Percentiles rank a stretch among this genome's conserved stretches.
Conservation (phyloP, 2,113 vertebrate species). For the Phalacrocorax pelagicus region DNA sequence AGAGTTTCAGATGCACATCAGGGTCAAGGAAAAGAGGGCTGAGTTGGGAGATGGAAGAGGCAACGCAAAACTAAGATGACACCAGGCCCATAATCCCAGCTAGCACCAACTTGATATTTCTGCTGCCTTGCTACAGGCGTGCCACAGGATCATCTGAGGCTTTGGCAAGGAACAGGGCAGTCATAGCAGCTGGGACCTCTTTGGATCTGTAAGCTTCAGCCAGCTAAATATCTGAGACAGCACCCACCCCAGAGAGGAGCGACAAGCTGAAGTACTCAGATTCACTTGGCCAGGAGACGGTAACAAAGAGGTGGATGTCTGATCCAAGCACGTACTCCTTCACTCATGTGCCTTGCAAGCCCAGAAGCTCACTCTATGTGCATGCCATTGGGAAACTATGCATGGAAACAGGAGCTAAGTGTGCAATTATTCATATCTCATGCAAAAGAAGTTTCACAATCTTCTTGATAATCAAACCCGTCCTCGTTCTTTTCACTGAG, state of each 20-base stretch:
- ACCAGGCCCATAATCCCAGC: not conserved
- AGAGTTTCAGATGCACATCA: not conserved
- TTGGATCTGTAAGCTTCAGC: not conserved
- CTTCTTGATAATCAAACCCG: not conserved
- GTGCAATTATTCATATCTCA: conserved; percentile 9
- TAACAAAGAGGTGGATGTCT: not conserved
- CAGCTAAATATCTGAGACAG: not conserved
- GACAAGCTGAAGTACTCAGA: not conserved
- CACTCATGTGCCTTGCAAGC: not conserved
- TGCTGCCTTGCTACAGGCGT: not conserved
- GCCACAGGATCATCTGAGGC: not conserved
- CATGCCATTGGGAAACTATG: not conserved
- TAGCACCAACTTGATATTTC: not conserved
- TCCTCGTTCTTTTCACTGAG: not conserved
- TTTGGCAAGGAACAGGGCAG: not conserved
- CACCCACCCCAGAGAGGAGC: not conserved
- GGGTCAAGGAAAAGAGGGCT: not conserved
- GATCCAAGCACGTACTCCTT: not conserved
- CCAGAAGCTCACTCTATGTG: not conserved
- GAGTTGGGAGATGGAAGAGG: not conserved
- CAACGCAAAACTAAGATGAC: not conserved
- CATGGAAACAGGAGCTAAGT: not conserved
- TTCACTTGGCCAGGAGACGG: not conserved
- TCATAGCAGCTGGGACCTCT: not conserved
- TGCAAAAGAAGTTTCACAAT: conserved; percentile 29